Evolutionary conservation across 2,797 vertebrate genomes (phyloP), one percentile per base, ranked within the genome.

Genomic region (Smutsia temminckii): DNA sequence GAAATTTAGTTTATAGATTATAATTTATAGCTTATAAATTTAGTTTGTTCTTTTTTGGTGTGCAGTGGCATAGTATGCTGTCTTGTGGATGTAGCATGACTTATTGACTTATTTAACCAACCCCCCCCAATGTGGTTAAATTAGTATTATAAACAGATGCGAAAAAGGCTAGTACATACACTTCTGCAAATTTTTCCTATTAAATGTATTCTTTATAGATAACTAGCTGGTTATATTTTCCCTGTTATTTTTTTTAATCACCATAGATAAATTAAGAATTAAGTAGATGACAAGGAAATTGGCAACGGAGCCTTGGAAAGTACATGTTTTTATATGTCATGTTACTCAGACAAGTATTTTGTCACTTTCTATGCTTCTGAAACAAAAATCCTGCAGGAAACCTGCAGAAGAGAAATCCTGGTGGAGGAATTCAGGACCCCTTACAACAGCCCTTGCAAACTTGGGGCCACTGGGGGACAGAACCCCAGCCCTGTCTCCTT

Each of bases 111-210:
- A 84, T 79, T 91, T 87, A 81, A 89, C 40, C 13, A 84, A 40
- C 57, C 7, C 29, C 8, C 25, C 16, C 63, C 84, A 78, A 29
- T 18, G 51, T 51, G 29, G 12, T 12, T 79, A 91, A 91, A 53
- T 91, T 72, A 83, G 61, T 83, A 93, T 59, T 34, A 94, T 64
- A 91, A 64, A 93, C 17, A 96, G 92, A 91, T 71, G 53, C 18
- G 78, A 32, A 57, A 42, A 84, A 63, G 29, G 61, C 37, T 75
- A 68, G 3, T 23, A 78, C 6, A 40, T 55, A 57, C 10, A 89
- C 27, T 37, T 85, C 72, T 83, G 37, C 27, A 61, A 80, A 88
- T 23, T 23, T 87, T 69, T 77, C 12, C 46, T 83, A 49, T 84
- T 95, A 95, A 92, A 75, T 37, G 46, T n/a, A 69, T 91, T 59